These are phyloP conservation scores for Eriosoma lanigerum DNA, from an alignment of 1,140 invertebrate genomes.

Conservation along the genomic window DNA sequence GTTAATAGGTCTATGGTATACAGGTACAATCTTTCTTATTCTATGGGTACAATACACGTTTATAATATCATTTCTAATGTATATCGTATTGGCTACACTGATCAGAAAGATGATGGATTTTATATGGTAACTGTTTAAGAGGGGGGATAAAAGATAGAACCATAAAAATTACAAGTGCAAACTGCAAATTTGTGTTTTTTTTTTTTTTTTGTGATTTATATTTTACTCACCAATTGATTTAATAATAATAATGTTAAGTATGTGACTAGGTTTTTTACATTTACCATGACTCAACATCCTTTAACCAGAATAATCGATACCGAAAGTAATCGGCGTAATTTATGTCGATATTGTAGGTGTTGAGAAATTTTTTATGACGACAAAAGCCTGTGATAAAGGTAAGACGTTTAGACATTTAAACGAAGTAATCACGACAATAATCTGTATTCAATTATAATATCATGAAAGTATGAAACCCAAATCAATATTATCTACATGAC, in stretches of 20 bases:
- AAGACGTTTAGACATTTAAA: slow-evolving; percentile 2
- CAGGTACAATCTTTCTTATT: too few relatives aligned
- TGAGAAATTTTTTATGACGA: not conserved
- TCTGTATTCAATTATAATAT: too few relatives aligned
- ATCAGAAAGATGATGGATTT: slow-evolving; percentile 45
- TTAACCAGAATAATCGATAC: not conserved
- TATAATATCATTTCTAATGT: too few relatives aligned
- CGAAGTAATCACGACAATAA: not conserved
- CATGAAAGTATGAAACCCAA: too few relatives aligned
- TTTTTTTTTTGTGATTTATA: too few relatives aligned
- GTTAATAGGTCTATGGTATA: too few relatives aligned
- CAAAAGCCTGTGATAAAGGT: slow-evolving; percentile 19
- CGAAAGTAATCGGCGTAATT: not conserved
- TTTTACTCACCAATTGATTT: not conserved
- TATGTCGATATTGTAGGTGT: not conserved
- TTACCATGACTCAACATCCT: not conserved
- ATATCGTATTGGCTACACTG: slow-evolving; percentile 31
- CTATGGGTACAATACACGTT: too few relatives aligned
- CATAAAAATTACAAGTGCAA: not conserved
- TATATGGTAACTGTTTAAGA: slow-evolving; percentile 27
- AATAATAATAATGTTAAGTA: not conserved
- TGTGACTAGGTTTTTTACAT: not conserved
- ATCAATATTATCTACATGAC: too few relatives aligned
- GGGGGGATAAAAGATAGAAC: slow-evolving; percentile 44
- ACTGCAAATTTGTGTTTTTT: slow-evolving; percentile 18